Conservation (phyloP, 2,113 vertebrate species). For the Mustela nigripes region DNA sequence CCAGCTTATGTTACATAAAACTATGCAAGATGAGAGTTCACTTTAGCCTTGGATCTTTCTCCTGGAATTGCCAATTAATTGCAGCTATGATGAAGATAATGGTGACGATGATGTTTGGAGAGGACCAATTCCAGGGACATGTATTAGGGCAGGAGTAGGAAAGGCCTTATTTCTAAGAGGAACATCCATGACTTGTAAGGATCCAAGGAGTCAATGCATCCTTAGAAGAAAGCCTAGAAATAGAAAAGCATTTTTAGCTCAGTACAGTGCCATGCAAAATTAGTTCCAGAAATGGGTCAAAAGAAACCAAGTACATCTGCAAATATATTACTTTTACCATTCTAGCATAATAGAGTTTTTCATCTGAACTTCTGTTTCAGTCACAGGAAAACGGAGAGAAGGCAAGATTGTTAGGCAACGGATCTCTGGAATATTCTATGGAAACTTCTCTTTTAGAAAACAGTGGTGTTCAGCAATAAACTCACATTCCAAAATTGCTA, state of each 20-base stretch:
- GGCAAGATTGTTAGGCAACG: background rate
- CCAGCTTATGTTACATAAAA: background rate
- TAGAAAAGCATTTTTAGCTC: constrained; percentile 68
- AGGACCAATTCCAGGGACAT: background rate
- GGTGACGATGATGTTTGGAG: background rate
- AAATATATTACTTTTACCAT: constrained; percentile 54
- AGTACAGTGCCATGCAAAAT: constrained; percentile 63
- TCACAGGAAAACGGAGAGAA: background rate
- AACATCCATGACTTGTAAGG: background rate
- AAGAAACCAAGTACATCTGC: constrained; percentile 53
- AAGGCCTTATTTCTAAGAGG: background rate
- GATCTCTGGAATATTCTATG: background rate
- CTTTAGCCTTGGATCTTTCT: background rate
- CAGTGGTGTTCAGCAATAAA: background rate
- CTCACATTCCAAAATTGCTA: background rate
- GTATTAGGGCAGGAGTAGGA: background rate
- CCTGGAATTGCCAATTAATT: constrained; percentile 1
- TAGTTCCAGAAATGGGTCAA: constrained; percentile 67
- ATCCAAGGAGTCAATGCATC: constrained; percentile 44
- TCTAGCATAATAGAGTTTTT: constrained; percentile 8
- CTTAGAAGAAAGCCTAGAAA: constrained; percentile 58
- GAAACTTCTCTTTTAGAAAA: background rate
- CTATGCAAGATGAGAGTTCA: background rate
- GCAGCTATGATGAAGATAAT: background rate
- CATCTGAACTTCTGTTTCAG: constrained; percentile 40